Conservation (phyloP, 2,888 invertebrate genomes). For the Luperina testacea region DNA sequence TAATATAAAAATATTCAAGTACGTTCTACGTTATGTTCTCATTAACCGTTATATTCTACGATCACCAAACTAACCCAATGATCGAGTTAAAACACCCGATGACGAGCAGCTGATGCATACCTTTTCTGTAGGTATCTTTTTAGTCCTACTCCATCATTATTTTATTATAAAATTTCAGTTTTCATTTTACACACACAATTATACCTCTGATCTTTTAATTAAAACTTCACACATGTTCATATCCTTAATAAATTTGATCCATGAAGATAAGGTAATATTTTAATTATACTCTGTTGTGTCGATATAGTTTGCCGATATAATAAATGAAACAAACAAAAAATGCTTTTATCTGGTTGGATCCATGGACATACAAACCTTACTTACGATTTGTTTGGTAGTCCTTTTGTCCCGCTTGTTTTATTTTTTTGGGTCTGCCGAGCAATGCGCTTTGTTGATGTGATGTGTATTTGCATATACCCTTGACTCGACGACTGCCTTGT, state of each 20-base stretch:
- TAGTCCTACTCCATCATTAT: slow-evolving; percentile 29
- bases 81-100: slow-evolving; percentile 30
- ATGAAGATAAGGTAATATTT: slow-evolving; percentile 58
- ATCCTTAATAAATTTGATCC: slow-evolving; percentile 51
- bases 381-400: slow-evolving; percentile 68
- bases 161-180: slow-evolving; percentile 41
- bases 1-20: too few relatives aligned
- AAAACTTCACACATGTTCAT: slow-evolving; percentile 54
- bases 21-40: neutral
- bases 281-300: slow-evolving; percentile 41
- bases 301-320: slow-evolving; percentile 40
- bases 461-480: slow-evolving; percentile 84
- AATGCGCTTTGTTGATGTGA: slow-evolving; percentile 81
- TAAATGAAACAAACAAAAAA: slow-evolving; percentile 38
- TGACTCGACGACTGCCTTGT: slow-evolving; percentile 78
- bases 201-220: slow-evolving; percentile 49
- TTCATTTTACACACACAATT: slow-evolving; percentile 42
- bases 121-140: slow-evolving; percentile 23
- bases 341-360: slow-evolving; percentile 33
- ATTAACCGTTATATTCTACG: neutral
- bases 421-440: slow-evolving; percentile 76
- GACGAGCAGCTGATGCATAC: slow-evolving; percentile 56
- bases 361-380: slow-evolving; percentile 54
- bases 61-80: slow-evolving; percentile 28
- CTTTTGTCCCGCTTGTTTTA: slow-evolving; percentile 73